Conservation (phyloP, 2,797 vertebrate genomes). For the Helarctos malayanus region DNA sequence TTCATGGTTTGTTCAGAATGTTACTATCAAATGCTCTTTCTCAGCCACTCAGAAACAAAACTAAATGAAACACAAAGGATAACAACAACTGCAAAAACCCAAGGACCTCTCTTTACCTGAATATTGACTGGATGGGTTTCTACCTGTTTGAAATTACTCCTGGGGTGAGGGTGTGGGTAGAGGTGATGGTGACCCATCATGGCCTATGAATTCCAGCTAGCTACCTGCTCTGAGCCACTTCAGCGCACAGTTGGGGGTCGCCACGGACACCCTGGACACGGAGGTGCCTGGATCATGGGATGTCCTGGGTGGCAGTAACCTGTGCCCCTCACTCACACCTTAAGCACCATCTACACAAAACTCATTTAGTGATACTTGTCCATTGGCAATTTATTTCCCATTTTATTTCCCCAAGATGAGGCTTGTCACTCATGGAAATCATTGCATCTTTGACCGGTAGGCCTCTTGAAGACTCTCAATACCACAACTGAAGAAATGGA, state of each 20-base stretch:
- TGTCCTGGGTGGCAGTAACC: not conserved
- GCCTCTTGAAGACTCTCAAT: constrained; percentile 94
- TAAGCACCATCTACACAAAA: too few species aligned
- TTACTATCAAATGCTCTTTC: not conserved
- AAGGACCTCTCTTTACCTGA: fast-evolving
- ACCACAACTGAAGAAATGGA: constrained; percentile 96
- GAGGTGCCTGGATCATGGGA: not conserved
- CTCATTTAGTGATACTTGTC: fast-evolving
- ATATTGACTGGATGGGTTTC: fast-evolving
- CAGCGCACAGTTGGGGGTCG: not conserved
- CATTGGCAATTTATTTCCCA: fast-evolving
- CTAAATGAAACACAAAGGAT: not conserved
- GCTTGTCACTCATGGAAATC: not conserved
- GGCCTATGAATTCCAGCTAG: not conserved
- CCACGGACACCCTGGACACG: fast-evolving
- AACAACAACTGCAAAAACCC: not conserved
- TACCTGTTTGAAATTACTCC: fast-evolving
- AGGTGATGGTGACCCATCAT: fast-evolving
- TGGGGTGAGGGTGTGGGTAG: fast-evolving
- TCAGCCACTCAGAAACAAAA: not conserved
- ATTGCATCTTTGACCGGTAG: constrained; percentile 78
- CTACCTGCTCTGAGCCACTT: not conserved
- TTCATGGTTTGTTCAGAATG: too few species aligned
- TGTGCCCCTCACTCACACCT: not conserved
- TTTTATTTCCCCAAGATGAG: fast-evolving